phyloP scores from a whole-genome alignment of 2,888 invertebrate genomes.

The Melikaiella ostensackeni region DNA sequence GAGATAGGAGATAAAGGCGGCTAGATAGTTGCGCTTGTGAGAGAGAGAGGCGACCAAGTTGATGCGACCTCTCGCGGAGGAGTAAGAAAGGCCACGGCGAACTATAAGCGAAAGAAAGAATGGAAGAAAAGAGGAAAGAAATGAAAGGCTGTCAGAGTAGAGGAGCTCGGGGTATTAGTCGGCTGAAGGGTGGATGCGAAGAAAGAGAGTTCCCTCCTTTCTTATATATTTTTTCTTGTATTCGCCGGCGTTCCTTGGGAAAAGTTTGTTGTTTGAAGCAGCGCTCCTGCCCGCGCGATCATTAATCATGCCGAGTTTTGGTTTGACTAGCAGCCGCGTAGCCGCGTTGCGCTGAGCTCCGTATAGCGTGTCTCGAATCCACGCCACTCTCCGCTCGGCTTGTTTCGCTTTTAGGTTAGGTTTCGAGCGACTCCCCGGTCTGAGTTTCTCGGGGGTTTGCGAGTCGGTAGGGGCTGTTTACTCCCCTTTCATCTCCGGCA shows the following conservation, averaged over 20 bases:
- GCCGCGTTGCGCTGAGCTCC: slow-evolving; percentile 57
- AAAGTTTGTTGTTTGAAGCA: slow-evolving; percentile 83
- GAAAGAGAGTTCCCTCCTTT: slow-evolving; percentile 76
- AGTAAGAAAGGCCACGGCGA: slow-evolving; percentile 51
- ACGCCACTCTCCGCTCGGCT: slow-evolving; percentile 46
- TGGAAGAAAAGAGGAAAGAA: slow-evolving; percentile 66
- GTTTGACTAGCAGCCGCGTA: slow-evolving; percentile 72
- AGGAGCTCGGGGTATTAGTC: slow-evolving; percentile 72
- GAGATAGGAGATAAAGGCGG: slow-evolving; percentile 19
- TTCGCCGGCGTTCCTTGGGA: slow-evolving; percentile 79
- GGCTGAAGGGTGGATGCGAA: slow-evolving; percentile 77
- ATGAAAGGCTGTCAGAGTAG: slow-evolving; percentile 72
- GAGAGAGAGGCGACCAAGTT: slow-evolving; percentile 10
- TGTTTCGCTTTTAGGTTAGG: slow-evolving; percentile 45
- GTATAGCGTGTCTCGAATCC: slow-evolving; percentile 47
- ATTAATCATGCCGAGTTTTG: slow-evolving; percentile 81
- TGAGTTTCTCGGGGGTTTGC: slow-evolving; percentile 52
- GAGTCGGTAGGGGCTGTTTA: slow-evolving; percentile 47
- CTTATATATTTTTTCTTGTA: slow-evolving; percentile 76
- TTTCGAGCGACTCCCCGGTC: slow-evolving; percentile 49
- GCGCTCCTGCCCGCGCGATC: slow-evolving; percentile 78
- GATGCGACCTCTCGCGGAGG: slow-evolving; percentile 30
- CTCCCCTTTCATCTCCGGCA: slow-evolving; percentile 51
- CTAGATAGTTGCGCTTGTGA: slow-evolving; percentile 23
- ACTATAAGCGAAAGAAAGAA: slow-evolving; percentile 51